Evolutionary conservation across 2,113 vertebrate species (phyloP).

Genomic region (Montifringilla adamsi): DNA sequence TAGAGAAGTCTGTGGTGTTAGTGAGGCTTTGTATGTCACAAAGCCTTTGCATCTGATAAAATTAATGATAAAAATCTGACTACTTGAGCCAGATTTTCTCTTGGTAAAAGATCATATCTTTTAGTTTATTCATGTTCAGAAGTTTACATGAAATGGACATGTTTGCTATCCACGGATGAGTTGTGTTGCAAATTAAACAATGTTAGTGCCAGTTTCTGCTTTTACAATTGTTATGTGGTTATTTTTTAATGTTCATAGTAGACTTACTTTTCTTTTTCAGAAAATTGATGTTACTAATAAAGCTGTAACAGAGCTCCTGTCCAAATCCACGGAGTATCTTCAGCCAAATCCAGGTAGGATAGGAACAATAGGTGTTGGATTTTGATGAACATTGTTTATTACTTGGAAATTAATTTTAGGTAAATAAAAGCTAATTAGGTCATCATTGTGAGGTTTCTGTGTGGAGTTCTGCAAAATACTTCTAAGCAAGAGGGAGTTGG

Average conservation of each 20-base stretch:
- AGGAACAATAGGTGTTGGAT: background rate
- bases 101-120: background rate
- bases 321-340: slow-evolving; percentile 92
- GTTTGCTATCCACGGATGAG: background rate
- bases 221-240: background rate
- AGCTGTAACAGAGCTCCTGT: slow-evolving; percentile 87
- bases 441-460: background rate
- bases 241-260: background rate
- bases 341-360: slow-evolving; percentile 92
- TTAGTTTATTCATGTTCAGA: background rate
- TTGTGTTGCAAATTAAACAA: background rate
- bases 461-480: background rate
- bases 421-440: background rate
- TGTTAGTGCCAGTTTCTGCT: background rate
- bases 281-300: slow-evolving; percentile 96
- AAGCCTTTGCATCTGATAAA: background rate
- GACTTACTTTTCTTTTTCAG: slow-evolving; percentile 66
- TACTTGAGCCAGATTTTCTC: background rate
- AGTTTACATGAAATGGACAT: background rate
- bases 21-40: background rate
- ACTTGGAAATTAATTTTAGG: background rate
- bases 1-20: background rate
- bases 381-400: background rate
- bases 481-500: background rate
- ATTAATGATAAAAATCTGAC: background rate